Evolutionary conservation across 2,113 vertebrate species (phyloP).

Genomic region (Serinus canaria): DNA sequence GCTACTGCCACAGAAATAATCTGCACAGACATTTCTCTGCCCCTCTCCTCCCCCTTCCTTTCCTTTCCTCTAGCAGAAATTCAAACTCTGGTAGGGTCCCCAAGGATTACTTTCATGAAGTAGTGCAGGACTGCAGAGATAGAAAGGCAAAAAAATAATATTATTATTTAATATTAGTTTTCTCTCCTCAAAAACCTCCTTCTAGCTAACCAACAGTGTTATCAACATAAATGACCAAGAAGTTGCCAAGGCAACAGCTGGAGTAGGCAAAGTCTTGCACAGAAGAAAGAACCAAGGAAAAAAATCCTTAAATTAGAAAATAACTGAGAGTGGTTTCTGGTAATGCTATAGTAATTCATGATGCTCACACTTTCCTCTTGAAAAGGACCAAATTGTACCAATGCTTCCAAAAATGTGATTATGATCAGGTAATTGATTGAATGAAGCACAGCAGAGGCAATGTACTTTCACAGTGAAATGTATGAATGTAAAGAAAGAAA

Average conservation of each 20-base stretch:
- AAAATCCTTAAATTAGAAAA: constrained; percentile 13
- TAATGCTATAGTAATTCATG: background rate
- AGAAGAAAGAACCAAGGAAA: constrained; percentile 27
- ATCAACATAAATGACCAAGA: constrained; percentile 55
- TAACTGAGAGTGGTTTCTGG: background rate
- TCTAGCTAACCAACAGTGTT: constrained; percentile 46
- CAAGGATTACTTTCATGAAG: background rate
- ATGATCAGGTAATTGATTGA: background rate
- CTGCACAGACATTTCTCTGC: background rate
- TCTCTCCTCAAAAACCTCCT: constrained; percentile 11
- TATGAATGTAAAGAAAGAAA: background rate
- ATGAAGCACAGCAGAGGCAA: background rate
- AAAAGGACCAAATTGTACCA: background rate
- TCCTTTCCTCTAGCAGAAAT: background rate
- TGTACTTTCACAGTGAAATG: background rate
- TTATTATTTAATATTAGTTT: background rate
- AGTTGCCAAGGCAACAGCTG: constrained; percentile 68
- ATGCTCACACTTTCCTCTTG: background rate
- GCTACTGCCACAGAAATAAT: background rate
- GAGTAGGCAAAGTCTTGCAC: background rate
- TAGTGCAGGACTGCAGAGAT: background rate
- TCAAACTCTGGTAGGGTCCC: background rate
- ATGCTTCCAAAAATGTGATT: background rate
- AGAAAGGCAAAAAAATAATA: background rate
- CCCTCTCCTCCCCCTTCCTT: fast-evolving